Evolutionary conservation across 2,113 vertebrate genomes (phyloP).

Genomic region (Otis tarda): DNA sequence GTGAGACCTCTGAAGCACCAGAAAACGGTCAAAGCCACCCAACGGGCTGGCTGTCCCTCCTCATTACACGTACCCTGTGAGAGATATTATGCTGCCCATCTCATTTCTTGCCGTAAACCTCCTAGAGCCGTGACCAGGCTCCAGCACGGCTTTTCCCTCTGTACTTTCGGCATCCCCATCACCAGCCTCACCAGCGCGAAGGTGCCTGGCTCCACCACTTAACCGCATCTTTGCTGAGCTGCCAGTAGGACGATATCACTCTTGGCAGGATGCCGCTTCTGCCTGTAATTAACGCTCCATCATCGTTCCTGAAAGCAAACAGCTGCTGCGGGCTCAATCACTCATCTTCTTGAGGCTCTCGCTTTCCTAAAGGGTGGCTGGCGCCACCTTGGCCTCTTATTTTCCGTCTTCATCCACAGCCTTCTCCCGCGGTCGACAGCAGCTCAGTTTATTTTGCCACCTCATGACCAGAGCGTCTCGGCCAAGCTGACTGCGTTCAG

Average conservation of each 20-base stretch:
- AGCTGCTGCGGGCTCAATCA: not conserved
- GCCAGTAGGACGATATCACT: not conserved
- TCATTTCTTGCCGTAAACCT: not conserved
- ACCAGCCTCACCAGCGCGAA: not conserved
- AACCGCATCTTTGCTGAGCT: not conserved
- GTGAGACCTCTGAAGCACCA: not conserved
- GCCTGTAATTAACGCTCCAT: conserved; percentile 31
- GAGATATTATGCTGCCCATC: not conserved
- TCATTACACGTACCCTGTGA: rapidly evolving
- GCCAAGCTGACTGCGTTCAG: rapidly evolving
- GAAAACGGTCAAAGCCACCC: not conserved
- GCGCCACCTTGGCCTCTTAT: not conserved
- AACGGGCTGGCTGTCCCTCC: not conserved
- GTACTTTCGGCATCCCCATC: not conserved
- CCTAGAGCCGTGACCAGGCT: not conserved
- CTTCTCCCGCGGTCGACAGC: not conserved
- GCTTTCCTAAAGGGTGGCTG: not conserved
- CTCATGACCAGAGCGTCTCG: not conserved
- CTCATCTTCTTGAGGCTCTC: not conserved
- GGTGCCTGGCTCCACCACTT: not conserved
- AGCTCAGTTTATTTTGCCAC: not conserved
- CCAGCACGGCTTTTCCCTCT: not conserved
- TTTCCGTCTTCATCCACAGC: not conserved
- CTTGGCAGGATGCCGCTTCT: not conserved
- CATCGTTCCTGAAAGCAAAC: not conserved